Evolutionary conservation across 2,113 vertebrate genomes (phyloP), one percentile per base, ranked within the genome.

Genomic region (Pycnonotus jocosus): DNA sequence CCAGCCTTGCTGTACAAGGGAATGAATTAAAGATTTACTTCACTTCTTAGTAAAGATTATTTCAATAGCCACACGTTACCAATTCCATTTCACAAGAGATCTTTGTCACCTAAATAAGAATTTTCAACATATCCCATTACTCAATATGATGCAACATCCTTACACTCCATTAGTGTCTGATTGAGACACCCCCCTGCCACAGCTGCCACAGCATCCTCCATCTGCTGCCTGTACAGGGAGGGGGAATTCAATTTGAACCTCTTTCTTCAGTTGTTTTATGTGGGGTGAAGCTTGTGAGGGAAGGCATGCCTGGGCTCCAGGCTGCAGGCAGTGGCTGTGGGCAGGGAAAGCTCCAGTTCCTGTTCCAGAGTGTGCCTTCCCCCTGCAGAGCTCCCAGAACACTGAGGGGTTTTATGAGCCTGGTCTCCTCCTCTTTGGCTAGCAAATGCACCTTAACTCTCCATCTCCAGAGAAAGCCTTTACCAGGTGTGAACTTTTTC

Each of bases 121-220:
- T 78, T 97, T 95, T 96, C 92, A 81, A 86, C 94, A 94, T 10
- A 92, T 81, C 93, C 82, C 19, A 44, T 96, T 96, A 57, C 88
- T 92, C 82, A 90, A n/a, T 33, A 33, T 33, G 71, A 62, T 31
- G 90, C 79, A 95, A 95, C 25, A 3, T 37, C 7, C 68, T 86
- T 66, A 28, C 56, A 3, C 27, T 30, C 33, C 0, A 0, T 53
- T 15, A 24, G 70, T 9, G 11, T 50, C 42, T 28, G 42, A 70
- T 53, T 66, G 73, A 73, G 62, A 30, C 62, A 80, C 14, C 44
- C 8, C 48, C 7, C 62, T 48, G 44, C 38, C 74, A 35, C 24
- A 47, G 70, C 62, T 68, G 50, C 54, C 81, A 45, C 35, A 18
- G 10, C 30, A 10, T 25, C 57, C 42, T 20, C 76, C 73, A 28